Conservation (phyloP, 37 sponge, comb jelly and placozoan genomes). For the Diacarnus erythraeanus region DNA sequence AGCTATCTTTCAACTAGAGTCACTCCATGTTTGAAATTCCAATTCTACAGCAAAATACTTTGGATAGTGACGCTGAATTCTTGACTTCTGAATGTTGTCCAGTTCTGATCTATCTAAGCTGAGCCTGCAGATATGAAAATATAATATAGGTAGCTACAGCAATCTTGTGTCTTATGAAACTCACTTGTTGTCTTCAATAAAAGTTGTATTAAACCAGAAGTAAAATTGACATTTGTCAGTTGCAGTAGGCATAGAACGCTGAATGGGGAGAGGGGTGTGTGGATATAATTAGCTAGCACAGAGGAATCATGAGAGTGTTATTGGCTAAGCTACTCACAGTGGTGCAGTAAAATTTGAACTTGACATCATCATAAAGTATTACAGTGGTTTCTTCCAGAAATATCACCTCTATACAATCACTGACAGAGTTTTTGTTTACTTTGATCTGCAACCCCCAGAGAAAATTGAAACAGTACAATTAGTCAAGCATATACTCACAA, state of each 20-base stretch:
- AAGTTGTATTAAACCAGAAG: conserved; percentile 71
- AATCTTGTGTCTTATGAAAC: not conserved
- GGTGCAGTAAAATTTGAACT: conserved; percentile 27
- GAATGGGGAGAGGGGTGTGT: not conserved
- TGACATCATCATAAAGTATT: conserved; percentile 45
- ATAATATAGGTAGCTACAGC: not conserved
- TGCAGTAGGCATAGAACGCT: conserved; percentile 22
- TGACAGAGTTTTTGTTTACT: not conserved
- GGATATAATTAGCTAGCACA: not conserved
- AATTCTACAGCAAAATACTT: conserved; percentile 3
- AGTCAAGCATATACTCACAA: too few relatives aligned
- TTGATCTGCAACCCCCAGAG: conserved; percentile 9
- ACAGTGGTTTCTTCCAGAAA: conserved; percentile 1
- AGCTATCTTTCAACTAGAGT: too few relatives aligned
- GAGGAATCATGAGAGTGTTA: too few relatives aligned
- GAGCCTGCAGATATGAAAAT: conserved; percentile 2
- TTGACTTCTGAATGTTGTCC: conserved; percentile 50
- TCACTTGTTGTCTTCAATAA: conserved; percentile 53
- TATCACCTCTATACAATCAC: conserved; percentile 1
- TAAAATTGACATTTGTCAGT: conserved; percentile 65
- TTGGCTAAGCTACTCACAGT: conserved; percentile 21
- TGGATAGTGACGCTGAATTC: conserved; percentile 20
- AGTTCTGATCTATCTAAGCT: conserved; percentile 23
- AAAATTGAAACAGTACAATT: too few relatives aligned
- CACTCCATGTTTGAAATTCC: conserved; percentile 9